A percentile compares a stretch with the other conserved stretches of the same genome.
Conservation (phyloP, 2,113 vertebrate genomes). For the Tapirus terrestris region DNA sequence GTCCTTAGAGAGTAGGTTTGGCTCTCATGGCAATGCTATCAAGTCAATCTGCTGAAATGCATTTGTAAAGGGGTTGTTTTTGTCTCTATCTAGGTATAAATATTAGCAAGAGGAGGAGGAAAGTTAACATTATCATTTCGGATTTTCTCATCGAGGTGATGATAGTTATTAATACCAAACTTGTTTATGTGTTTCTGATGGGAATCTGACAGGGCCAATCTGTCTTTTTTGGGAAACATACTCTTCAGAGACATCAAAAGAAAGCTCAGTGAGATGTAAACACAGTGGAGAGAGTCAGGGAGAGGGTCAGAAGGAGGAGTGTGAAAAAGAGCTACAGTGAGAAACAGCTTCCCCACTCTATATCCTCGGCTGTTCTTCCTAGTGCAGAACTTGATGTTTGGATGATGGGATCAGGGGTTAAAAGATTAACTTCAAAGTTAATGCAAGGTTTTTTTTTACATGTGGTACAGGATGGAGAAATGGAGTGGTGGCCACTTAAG, state of each 20-base stretch:
- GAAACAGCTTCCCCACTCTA: background rate
- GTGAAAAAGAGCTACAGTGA: background rate
- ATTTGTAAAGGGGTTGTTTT: background rate
- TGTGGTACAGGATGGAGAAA: background rate
- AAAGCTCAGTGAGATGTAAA: conserved; percentile 39
- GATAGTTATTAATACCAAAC: conserved; percentile 30
- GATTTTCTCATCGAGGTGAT: conserved; percentile 59
- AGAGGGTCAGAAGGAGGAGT: background rate
- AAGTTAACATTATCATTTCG: conserved; percentile 51
- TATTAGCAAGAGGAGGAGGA: conserved; percentile 33
- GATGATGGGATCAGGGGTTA: background rate
- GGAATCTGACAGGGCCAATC: conserved; percentile 31
- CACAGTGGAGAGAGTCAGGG: background rate
- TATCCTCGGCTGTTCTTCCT: background rate
- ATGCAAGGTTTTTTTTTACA: too few relatives aligned
- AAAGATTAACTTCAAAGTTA: background rate
- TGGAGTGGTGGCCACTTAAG: background rate
- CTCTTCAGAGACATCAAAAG: conserved; percentile 54
- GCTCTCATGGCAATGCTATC: background rate
- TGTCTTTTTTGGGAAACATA: conserved; percentile 52
- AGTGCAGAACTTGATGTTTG: background rate
- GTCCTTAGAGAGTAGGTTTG: background rate
- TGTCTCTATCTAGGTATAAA: conserved; percentile 15
- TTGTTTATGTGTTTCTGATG: conserved; percentile 56
- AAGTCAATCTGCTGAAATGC: conserved; percentile 39